Percentiles rank a stretch among this genome's conserved stretches.
phyloP scores from a whole-genome alignment of 2,888 invertebrate species.

The Protophormia terraenovae region DNA sequence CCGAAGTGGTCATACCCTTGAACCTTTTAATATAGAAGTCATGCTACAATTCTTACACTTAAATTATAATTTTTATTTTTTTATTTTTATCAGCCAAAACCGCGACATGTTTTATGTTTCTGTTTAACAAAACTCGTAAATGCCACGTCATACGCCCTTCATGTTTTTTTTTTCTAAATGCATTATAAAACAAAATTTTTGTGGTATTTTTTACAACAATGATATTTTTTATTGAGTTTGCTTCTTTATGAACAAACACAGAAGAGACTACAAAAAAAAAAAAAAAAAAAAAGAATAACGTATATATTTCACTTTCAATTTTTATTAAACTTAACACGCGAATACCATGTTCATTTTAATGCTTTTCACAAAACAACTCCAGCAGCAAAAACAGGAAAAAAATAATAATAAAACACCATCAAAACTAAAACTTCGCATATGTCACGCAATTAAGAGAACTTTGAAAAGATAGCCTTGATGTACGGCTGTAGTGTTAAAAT shows the following conservation, averaged over 20 bases:
- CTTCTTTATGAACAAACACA: neutral
- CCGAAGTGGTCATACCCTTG: slow-evolving; percentile 47
- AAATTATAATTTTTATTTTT: too few species aligned
- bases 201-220: neutral
- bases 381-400: neutral
- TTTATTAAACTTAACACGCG: slow-evolving; percentile 62
- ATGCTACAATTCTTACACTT: too few species aligned
- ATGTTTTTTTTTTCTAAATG: neutral
- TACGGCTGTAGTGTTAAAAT: too few species aligned
- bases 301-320: slow-evolving; percentile 61
- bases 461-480: neutral
- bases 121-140: neutral
- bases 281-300: slow-evolving; percentile 21
- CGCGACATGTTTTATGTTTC: slow-evolving; percentile 22
- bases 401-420: slow-evolving; percentile 17
- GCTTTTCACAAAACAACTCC: slow-evolving; percentile 22
- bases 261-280: neutral
- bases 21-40: slow-evolving; percentile 43
- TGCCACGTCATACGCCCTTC: slow-evolving; percentile 59
- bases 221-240: neutral
- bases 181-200: neutral
- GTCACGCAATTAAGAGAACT: slow-evolving; percentile 53
- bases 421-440: slow-evolving; percentile 51
- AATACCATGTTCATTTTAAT: slow-evolving; percentile 50
- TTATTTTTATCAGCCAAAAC: slow-evolving; percentile 11